phyloP scores from a whole-genome alignment of 2,888 invertebrate genomes.

The Trichopoda pennipes region DNA sequence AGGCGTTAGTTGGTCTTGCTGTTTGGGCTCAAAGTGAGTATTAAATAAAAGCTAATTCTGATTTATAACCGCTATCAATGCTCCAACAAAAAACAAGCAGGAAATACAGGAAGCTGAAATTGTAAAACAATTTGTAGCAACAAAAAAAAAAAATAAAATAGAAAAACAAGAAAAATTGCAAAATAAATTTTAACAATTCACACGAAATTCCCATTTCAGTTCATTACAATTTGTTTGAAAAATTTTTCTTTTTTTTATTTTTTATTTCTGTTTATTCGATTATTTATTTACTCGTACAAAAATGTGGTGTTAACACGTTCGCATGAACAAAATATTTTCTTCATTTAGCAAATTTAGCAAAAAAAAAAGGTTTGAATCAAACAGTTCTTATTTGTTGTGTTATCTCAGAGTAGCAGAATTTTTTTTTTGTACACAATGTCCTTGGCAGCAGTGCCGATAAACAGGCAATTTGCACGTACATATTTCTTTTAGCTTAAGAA shows the following conservation, averaged over 20 bases:
- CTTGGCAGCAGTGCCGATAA: slow-evolving; percentile 1
- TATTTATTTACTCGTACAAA: not conserved
- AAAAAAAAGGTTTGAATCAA: not conserved
- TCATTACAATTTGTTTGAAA: slow-evolving; percentile 14
- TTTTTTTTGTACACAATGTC: not conserved
- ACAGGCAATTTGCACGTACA: not conserved
- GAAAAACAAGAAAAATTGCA: too few species aligned
- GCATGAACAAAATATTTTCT: not conserved
- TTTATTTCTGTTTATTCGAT: not conserved
- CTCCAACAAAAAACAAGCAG: not conserved
- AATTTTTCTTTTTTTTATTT: slow-evolving; percentile 1
- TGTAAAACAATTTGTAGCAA: slow-evolving; percentile 7
- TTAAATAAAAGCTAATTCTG: slow-evolving; percentile 52
- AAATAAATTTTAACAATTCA: slow-evolving; percentile 32
- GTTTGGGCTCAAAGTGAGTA: not conserved
- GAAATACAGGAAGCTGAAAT: not conserved
- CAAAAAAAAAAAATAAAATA: too few species aligned
- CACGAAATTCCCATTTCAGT: slow-evolving; percentile 15
- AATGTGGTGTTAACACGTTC: not conserved
- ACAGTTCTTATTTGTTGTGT: too few species aligned
- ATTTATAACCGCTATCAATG: slow-evolving; percentile 43
- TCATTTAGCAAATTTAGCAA: not conserved
- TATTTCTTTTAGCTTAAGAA: too few species aligned
- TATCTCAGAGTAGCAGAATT: too few species aligned
- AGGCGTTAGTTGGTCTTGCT: slow-evolving; percentile 10